Base-by-base conservation (phyloP, 2,888 invertebrate species). In the Argynnis bischoffii region DNA sequence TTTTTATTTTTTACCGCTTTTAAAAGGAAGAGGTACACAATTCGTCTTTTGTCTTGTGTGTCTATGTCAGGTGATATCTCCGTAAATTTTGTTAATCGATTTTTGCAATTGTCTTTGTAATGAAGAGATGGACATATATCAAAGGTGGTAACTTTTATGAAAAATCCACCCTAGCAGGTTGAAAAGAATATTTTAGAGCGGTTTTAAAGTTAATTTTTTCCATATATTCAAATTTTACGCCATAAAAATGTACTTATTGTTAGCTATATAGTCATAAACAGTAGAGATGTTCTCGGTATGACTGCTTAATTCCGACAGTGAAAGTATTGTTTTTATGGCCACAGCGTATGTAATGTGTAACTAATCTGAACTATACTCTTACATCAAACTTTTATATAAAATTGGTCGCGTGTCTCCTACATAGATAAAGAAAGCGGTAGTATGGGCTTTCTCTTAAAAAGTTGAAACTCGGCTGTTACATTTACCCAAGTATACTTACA, bases 401-500 rank as follows among this genome's bases (percentile, higher is more conserved):
- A 57, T 21, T 47, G 46, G 57, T 57, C 57, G 47, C 47, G 46
- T 21, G 21, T 57, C 47, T 18, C 21, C 16, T 53, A 47, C 16
- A 15, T 15, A n/a, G 21, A 18, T 57, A 11, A 47, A 11, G 57
- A 57, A 57, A 57, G 46, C 47, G 46, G 14, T 15, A 18, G 47
- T n/a, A 57, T 21, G 6, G 57, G 26, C 57, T 57, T 47, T 57
- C 57, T 57, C 46, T 47, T 57, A 57, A 31, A 57, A 57, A 57
- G 46, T 57, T 57, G 15, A 41, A 41, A 57, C 15, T 47, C 18
- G 2, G n/a, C 46, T 16, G 4, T 41, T 41, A 56, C 41, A 15
- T 46, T 15, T 46, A 21, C 21, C 18, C 3, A 21, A 57, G 18
- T 57, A 8, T 31, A 35, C 11, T 11, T 41, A 41, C 35, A 41